Evolutionary conservation across 2,797 vertebrate species (phyloP).

Genomic region (Jordanella pulchra): DNA sequence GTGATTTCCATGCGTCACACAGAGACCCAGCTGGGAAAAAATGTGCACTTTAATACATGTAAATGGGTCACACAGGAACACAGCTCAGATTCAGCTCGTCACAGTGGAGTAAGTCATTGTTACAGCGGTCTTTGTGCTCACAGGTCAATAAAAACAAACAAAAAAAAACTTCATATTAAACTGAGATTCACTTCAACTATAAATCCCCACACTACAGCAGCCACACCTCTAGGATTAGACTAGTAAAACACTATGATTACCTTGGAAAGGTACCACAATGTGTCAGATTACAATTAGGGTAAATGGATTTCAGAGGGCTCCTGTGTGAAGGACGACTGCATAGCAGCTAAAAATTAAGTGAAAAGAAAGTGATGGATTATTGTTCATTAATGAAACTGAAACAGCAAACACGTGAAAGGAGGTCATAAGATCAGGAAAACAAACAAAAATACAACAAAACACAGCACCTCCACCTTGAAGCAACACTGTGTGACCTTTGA

Average conservation of each 20-base stretch:
- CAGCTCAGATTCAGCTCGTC: constrained; percentile 5
- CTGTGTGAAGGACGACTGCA: background rate
- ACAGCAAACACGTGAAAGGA: background rate
- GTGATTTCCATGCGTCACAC: constrained; percentile 6
- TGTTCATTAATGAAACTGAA: background rate
- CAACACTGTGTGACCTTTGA: too few relatives aligned
- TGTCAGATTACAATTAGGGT: background rate
- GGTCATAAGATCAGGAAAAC: background rate
- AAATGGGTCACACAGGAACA: constrained; percentile 19
- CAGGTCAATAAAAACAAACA: constrained; percentile 12
- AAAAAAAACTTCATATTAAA: constrained; percentile 29
- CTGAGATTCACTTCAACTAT: constrained; percentile 13
- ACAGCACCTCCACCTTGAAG: background rate
- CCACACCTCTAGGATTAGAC: constrained; percentile 19
- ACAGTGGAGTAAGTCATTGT: constrained; percentile 22
- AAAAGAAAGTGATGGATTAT: too few relatives aligned
- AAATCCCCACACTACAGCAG: constrained; percentile 30
- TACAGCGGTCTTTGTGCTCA: constrained; percentile 24
- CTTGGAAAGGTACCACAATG: background rate
- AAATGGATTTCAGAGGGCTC: background rate
- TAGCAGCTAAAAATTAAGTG: background rate
- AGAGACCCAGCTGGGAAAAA: constrained; percentile 9
- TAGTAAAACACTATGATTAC: constrained; percentile 30
- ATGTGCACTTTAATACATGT: constrained; percentile 32
- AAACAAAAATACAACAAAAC: background rate